phyloP scores from a whole-genome alignment of 1,140 invertebrate genomes.

The Drosophila repletoides region DNA sequence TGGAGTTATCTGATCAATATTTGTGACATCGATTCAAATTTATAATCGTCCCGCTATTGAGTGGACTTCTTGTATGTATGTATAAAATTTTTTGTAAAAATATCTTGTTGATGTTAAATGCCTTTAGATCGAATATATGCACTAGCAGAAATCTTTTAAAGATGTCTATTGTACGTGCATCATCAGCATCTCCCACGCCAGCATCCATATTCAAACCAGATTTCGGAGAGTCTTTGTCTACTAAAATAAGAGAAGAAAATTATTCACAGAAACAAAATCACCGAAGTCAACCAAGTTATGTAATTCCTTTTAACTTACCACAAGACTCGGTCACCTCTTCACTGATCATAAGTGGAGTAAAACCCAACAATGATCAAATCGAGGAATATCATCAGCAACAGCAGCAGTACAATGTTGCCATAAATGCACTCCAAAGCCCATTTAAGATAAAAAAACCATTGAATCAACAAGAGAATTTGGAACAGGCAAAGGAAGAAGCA shows the following conservation, averaged over 20 bases:
- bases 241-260: no score
- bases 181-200: neutral
- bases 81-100: neutral
- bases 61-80: neutral
- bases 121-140: conserved; percentile 5
- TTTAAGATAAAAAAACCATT: conserved; percentile 62
- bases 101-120: no score
- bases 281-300: conserved; percentile 10
- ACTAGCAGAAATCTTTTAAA: no score
- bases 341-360: neutral
- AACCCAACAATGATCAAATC: neutral
- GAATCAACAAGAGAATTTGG: conserved; percentile 26
- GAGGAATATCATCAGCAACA: conserved; percentile 17
- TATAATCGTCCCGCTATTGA: no score
- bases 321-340: neutral
- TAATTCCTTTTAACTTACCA: neutral
- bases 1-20: no score
- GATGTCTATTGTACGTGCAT: conserved; percentile 1
- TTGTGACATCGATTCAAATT: no score
- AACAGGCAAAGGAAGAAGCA: neutral
- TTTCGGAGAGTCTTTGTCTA: no score
- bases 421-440: conserved; percentile 51
- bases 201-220: neutral
- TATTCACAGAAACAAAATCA: no score
- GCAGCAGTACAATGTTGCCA: conserved; percentile 28